phyloP scores from a whole-genome alignment of 2,113 vertebrate species.

The Okapia johnstoni region DNA sequence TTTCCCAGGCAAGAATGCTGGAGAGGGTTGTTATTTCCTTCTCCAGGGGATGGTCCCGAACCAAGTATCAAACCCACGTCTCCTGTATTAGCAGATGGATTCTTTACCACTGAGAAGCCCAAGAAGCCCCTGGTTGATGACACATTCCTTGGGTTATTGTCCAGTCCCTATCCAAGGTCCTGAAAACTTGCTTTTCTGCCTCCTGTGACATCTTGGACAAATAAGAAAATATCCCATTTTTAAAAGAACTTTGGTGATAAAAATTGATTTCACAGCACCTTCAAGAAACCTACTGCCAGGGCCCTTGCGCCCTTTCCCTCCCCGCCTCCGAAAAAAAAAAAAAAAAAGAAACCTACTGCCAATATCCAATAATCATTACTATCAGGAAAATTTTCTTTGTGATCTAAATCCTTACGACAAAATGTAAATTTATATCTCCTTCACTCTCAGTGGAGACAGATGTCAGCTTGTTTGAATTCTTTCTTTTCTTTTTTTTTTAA shows the following conservation, averaged over 20 bases:
- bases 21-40: not conserved
- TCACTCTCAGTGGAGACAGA: not conserved
- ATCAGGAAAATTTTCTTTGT: not conserved
- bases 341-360: not conserved
- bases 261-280: not conserved
- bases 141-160: not conserved
- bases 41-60: not conserved
- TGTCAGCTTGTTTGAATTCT: not conserved
- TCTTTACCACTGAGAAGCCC: not conserved
- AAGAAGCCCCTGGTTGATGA: not conserved
- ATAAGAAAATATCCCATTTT: not conserved
- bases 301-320: too few relatives aligned
- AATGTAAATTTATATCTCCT: not conserved
- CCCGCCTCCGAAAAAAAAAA: too few relatives aligned
- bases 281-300: not conserved
- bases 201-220: not conserved
- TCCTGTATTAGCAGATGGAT: not conserved
- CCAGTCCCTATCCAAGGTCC: not conserved
- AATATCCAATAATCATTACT: not conserved
- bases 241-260: not conserved
- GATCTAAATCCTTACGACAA: not conserved
- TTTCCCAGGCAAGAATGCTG: not conserved
- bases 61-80: not conserved
- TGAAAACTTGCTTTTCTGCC: not conserved
- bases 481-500: not conserved